phyloP scores from a whole-genome alignment of 2,797 vertebrate species.

The Denticeps clupeoides region DNA sequence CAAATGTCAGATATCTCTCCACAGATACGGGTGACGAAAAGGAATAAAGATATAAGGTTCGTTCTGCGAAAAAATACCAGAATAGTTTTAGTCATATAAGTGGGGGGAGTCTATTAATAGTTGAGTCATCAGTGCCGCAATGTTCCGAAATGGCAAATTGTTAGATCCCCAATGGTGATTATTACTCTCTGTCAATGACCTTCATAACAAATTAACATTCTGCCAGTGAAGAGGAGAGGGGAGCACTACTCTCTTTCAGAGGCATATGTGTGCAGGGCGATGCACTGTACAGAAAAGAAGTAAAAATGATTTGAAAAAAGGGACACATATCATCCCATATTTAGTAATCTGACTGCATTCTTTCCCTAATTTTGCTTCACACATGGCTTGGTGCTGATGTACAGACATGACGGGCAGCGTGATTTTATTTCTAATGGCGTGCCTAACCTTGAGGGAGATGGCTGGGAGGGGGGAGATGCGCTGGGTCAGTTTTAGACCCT shows the following conservation, averaged over 20 bases:
- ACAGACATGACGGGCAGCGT: constrained; percentile 3
- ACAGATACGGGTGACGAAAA: constrained; percentile 33
- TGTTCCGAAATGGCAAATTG: constrained; percentile 71
- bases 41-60: constrained; percentile 31
- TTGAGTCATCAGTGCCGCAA: constrained; percentile 61
- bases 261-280: constrained; percentile 32
- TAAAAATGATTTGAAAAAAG: neutral
- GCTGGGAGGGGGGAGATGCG: constrained; percentile 10
- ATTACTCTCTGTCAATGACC: constrained; percentile 71
- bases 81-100: constrained; percentile 53
- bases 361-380: constrained; percentile 1
- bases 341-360: constrained; percentile 2
- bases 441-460: constrained; percentile 24
- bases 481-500: constrained; percentile 42
- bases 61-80: constrained; percentile 40
- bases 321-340: constrained; percentile 1
- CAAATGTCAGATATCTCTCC: constrained; percentile 42
- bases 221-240: constrained; percentile 63
- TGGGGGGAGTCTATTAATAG: constrained; percentile 45
- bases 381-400: neutral
- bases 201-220: constrained; percentile 76
- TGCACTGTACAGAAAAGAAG: constrained; percentile 30
- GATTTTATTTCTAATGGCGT: constrained; percentile 28
- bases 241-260: constrained; percentile 55
- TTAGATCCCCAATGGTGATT: constrained; percentile 66